Evolutionary conservation across 2,113 vertebrate genomes (phyloP).

Genomic region (Salvelinus alpinus): DNA sequence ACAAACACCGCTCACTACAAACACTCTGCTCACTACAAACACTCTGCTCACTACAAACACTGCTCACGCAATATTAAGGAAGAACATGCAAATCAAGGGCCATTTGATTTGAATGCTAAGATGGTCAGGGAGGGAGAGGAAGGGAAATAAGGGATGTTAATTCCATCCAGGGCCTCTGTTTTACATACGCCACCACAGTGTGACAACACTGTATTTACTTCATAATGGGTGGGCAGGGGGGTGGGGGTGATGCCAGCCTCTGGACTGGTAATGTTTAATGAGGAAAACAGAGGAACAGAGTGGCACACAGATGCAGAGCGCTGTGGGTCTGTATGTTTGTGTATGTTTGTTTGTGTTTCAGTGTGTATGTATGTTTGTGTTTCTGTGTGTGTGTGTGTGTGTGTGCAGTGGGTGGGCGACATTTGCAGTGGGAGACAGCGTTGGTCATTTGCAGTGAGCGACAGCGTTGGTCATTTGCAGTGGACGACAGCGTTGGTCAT

Average conservation of each 20-base stretch:
- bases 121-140: slow-evolving; percentile 59
- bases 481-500: no score
- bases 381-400: no score
- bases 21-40: slow-evolving; percentile 47
- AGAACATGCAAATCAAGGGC: slow-evolving; percentile 81
- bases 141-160: not conserved
- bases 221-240: slow-evolving; percentile 15
- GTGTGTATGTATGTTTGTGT: not conserved
- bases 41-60: slow-evolving; percentile 61
- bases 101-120: slow-evolving; percentile 77
- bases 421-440: no score
- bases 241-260: slow-evolving; percentile 40
- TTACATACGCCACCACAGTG: slow-evolving; percentile 21
- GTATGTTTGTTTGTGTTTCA: not conserved
- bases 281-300: slow-evolving; percentile 36
- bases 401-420: no score
- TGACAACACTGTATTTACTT: slow-evolving; percentile 58
- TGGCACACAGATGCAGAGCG: not conserved
- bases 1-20: slow-evolving; percentile 48
- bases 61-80: slow-evolving; percentile 82
- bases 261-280: slow-evolving; percentile 52
- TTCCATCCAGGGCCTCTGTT: no score
- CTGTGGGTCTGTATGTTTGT: not conserved
- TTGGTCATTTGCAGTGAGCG: no score
- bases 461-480: no score